A percentile compares a stretch with the other conserved stretches of the same genome.
These are phyloP conservation scores for Chinchilla lanigera DNA, from an alignment of 2,113 vertebrate species.

Conservation along the genomic window DNA sequence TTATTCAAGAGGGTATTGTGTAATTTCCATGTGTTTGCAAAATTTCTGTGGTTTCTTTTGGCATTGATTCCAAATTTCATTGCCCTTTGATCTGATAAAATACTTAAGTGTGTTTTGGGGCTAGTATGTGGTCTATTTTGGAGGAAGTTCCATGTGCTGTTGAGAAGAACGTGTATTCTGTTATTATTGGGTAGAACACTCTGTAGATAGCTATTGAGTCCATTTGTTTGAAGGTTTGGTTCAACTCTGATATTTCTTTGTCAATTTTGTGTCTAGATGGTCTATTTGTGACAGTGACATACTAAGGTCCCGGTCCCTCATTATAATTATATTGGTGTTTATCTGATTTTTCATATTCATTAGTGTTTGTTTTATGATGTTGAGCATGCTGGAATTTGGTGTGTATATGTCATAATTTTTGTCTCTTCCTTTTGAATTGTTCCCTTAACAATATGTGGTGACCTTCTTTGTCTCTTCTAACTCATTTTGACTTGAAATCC, in stretches of 20 bases:
- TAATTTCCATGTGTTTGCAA: background rate
- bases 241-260: background rate
- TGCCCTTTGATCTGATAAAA: background rate
- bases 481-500: background rate
- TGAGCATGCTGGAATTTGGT: background rate
- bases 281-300: background rate
- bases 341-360: background rate
- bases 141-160: background rate
- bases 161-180: background rate
- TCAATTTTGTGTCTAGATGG: background rate
- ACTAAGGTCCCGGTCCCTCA: background rate
- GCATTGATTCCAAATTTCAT: background rate
- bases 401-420: background rate
- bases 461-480: background rate
- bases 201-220: background rate
- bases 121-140: background rate
- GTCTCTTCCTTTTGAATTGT: background rate
- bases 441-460: background rate
- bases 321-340: background rate
- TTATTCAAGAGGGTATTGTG: background rate
- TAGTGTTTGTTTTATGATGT: background rate
- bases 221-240: background rate
- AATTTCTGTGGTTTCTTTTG: background rate
- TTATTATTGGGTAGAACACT: background rate
- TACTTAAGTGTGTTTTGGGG: background rate